These are phyloP conservation scores for Hylyphantes graminicola DNA, from an alignment of 1,140 invertebrate species.

Conservation along the genomic window DNA sequence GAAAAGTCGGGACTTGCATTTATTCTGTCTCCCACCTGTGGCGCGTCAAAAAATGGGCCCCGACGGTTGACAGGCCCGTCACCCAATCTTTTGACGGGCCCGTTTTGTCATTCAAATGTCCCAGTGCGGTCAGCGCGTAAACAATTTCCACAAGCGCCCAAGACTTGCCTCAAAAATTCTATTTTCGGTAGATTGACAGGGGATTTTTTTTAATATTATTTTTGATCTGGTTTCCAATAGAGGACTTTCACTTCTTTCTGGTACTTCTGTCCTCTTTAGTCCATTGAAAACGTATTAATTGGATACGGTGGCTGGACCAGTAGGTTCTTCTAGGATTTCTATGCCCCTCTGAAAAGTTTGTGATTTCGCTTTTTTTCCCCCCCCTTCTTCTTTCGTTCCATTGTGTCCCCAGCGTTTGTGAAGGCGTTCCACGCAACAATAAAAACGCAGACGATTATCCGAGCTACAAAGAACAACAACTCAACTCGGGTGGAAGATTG, in stretches of 20 bases:
- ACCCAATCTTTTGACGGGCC: constrained; percentile 14
- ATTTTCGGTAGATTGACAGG: background rate
- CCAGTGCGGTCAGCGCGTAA: constrained; percentile 22
- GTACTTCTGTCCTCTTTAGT: background rate
- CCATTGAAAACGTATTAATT: constrained; percentile 27
- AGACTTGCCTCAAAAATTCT: background rate
- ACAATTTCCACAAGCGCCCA: constrained; percentile 3
- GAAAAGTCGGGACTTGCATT: no score
- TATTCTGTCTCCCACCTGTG: constrained; percentile 3
- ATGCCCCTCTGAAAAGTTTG: background rate
- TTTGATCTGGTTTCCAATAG: background rate
- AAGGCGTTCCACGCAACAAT: constrained; percentile 28
- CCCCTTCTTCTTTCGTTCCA: background rate
- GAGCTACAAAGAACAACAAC: constrained; percentile 28
- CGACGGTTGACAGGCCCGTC: background rate
- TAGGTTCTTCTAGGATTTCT: background rate
- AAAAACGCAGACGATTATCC: constrained; percentile 25
- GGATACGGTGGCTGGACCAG: background rate
- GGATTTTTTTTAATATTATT: background rate
- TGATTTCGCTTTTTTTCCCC: background rate
- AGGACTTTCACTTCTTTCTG: constrained; percentile 15
- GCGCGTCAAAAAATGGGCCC: background rate
- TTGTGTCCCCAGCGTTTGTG: background rate
- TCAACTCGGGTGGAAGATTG: constrained; percentile 18
- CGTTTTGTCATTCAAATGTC: constrained; percentile 25